phyloP scores from a whole-genome alignment of 2,888 invertebrate species.

The Drosophila meridionalis region DNA sequence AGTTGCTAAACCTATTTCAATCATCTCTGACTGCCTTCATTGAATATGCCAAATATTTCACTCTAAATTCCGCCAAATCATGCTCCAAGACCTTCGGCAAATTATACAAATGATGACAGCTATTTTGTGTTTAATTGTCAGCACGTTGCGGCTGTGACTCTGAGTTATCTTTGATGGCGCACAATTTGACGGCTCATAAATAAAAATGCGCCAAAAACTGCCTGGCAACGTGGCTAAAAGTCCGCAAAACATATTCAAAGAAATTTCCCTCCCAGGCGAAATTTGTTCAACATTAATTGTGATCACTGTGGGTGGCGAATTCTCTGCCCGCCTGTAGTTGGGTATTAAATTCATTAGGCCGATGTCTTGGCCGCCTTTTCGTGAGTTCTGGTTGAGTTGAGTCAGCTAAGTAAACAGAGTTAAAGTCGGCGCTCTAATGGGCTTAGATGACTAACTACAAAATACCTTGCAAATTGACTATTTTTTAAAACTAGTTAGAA shows the following conservation, averaged over 20 bases:
- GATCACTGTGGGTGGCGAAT: slow-evolving; percentile 23
- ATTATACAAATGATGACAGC: slow-evolving; percentile 34
- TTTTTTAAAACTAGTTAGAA: too few species aligned
- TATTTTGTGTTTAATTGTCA: slow-evolving; percentile 63
- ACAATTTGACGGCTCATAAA: slow-evolving; percentile 71
- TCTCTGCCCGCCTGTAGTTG: slow-evolving; percentile 9
- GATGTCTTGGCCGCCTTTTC: slow-evolving; percentile 5
- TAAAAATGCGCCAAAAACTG: slow-evolving; percentile 38
- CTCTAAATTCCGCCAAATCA: neutral
- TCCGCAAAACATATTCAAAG: slow-evolving; percentile 17
- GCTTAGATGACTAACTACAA: neutral
- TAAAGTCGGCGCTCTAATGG: neutral
- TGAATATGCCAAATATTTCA: neutral
- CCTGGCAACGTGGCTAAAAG: neutral
- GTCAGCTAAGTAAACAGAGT: neutral
- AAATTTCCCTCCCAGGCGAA: slow-evolving; percentile 3
- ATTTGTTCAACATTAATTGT: slow-evolving; percentile 30
- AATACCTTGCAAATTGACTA: neutral
- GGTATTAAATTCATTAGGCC: slow-evolving; percentile 54
- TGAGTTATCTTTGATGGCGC: slow-evolving; percentile 54
- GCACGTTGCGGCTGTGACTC: slow-evolving; percentile 7
- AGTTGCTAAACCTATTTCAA: neutral
- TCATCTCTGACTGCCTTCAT: neutral
- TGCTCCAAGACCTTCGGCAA: neutral
- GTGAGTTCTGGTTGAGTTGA: neutral